Base-by-base conservation (phyloP, 2,797 vertebrate species). In the Lutjanus argentimaculatus region DNA sequence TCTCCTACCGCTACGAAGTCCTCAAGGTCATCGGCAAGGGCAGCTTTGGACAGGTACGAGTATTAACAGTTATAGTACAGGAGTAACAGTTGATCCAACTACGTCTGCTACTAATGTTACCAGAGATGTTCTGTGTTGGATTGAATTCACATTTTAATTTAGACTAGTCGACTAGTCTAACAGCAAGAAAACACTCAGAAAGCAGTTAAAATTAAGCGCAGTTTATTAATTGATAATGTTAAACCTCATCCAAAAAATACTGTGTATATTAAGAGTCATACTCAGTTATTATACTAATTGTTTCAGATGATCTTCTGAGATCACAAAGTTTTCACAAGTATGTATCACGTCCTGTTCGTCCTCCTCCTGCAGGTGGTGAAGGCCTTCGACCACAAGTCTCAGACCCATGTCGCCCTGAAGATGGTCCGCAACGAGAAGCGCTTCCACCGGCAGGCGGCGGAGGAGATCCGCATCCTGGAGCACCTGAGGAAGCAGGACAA, bases 341-440 rank as follows among this genome's bases (percentile, higher is more conserved):
- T 46, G 9, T 36, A 53, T 40, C 8, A 43, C 10, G 0, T 49
- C 12, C 0, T 42, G 22, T 22, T 55, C 9, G 16, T 75, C 4
- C 19, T 43, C 43, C n/a, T 8, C n/a, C 59, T 63, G 14, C 74
- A 95, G 94, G 96, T 96, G 77, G 98, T 99, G 88, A 99, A 99
- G 90, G 98, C 98, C 84, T 99, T 97, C 0, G 99, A 99, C 94
- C 99, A 99, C 93, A 99, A 98, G 93, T 90, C 93, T 58, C 98
- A 99, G 94, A 94, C 97, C 89, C 97, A 99, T 0, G 96, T 99
- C 87, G 99, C 99, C 21, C 95, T 99, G 85, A 99, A 99, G 95
- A 99, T 99, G 98, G 99, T 99, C 85, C 97, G 99, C 67, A 99
- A 99, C 0, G 98, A 99, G 93, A 99, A 99, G 89, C 97, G 99